phyloP scores from a whole-genome alignment of 2,888 invertebrate genomes.

The Pharmacophagus antenor region DNA sequence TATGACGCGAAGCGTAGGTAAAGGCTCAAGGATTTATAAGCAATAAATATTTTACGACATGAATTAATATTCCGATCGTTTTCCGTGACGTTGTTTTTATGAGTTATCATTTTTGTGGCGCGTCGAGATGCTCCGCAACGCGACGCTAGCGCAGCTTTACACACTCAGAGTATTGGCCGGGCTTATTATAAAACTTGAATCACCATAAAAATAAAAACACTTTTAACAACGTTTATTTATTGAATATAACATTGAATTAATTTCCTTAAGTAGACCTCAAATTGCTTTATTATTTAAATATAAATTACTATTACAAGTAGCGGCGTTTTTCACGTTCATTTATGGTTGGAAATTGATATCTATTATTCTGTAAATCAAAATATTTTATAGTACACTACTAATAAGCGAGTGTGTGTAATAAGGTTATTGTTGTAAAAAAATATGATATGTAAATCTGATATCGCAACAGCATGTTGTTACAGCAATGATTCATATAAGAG shows the following conservation, averaged over 20 bases:
- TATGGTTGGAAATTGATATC: conserved; percentile 4
- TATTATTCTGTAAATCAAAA: background rate
- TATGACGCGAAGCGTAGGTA: conserved; percentile 80
- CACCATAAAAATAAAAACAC: conserved; percentile 63
- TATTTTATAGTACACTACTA: background rate
- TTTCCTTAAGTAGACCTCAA: conserved; percentile 48
- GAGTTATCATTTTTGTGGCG: conserved; percentile 80
- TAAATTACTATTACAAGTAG: conserved; percentile 37
- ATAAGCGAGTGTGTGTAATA: too few relatives aligned
- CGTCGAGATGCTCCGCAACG: conserved; percentile 54
- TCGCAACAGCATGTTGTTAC: too few relatives aligned
- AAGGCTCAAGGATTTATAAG: conserved; percentile 81
- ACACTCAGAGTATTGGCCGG: conserved; percentile 65
- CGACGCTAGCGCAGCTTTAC: conserved; percentile 54
- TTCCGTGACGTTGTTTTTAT: conserved; percentile 80
- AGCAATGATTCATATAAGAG: too few relatives aligned
- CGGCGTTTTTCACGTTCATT: conserved; percentile 28
- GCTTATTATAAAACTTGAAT: conserved; percentile 68
- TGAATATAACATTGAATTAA: conserved; percentile 65
- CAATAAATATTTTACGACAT: conserved; percentile 80
- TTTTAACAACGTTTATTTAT: conserved; percentile 69
- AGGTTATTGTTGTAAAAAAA: background rate
- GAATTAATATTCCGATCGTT: conserved; percentile 81
- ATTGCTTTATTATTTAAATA: conserved; percentile 40
- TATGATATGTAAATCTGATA: too few relatives aligned